A percentile compares a stretch with the other conserved stretches of the same genome.
Evolutionary conservation across 2,113 vertebrate genomes (phyloP).

Genomic region (Pantherophis guttatus): DNA sequence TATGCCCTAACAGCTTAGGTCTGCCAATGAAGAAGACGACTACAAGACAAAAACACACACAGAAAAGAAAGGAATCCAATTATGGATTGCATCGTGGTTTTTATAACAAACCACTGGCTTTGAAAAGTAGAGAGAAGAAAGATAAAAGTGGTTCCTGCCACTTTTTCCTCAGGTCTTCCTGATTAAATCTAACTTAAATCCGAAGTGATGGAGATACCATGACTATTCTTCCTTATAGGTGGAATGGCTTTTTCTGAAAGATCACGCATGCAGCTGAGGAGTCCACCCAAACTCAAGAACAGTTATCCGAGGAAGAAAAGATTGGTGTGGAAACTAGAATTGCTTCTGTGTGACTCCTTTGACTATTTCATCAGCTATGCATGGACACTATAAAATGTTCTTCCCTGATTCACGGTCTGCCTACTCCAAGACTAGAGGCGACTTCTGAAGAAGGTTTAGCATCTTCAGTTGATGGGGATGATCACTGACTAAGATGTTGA

Average conservation of each 20-base stretch:
- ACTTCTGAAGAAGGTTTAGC: not conserved
- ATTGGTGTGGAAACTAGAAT: not conserved
- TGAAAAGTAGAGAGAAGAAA: not conserved
- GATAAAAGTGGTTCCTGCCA: not conserved
- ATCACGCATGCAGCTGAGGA: not conserved
- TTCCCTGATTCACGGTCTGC: not conserved
- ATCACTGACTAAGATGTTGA: not conserved
- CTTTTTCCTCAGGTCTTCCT: not conserved
- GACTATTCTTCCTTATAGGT: not conserved
- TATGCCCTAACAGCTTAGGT: not conserved
- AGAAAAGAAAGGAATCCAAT: not conserved
- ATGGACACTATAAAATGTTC: not conserved
- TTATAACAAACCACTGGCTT: not conserved
- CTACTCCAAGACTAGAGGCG: not conserved
- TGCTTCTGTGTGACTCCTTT: not conserved
- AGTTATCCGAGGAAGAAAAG: not conserved
- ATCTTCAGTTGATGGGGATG: not conserved
- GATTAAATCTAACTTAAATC: not conserved
- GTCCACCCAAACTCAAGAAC: not conserved
- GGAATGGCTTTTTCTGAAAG: not conserved
- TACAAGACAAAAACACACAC: not conserved
- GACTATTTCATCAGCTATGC: not conserved
- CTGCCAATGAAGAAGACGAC: not conserved
- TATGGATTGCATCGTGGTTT: not conserved
- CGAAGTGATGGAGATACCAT: not conserved